Evolutionary conservation across 2,888 invertebrate species (phyloP), one percentile per base, ranked within the genome.

Genomic region (Tachystola acroxantha): DNA sequence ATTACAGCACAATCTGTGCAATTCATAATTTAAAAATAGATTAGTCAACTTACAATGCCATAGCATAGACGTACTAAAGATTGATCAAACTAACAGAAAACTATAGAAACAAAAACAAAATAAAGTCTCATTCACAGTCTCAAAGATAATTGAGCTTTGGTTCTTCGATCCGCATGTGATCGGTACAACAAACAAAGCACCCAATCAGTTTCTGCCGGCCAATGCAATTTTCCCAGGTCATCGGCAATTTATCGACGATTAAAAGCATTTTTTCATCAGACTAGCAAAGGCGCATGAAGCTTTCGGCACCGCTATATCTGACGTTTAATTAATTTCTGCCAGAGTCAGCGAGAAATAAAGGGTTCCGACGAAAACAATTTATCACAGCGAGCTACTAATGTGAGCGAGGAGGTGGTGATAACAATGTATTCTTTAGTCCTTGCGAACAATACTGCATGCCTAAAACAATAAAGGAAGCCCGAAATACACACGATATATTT

Each of bases 291-390:
- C 28, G 27, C 28, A 28, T 28, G 34, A 14, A 20, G 34, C 34
- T 19, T 20, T 34, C 16, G 13, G 29, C 7, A 35, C 38, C 28
- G 19, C 40, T 34, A 42, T 38, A 40, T 42, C 43, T 42, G 40
- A 42, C 44, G 42, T 46, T 50, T 48, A 50, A 53, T 53, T 53
- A 53, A 50, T 50, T 53, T 43, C 46, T 42, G 48, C 45, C 42
- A 37, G 40, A 46, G 36, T 46, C 40, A 46, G 43, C 41, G 26
- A 38, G 12, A 33, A 42, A 43, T 42, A 48, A 32, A 26, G 42
- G 47, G 46, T 42, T 41, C 24, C 33, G 39, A 42, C 43, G 36
- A 42, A 42, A 46, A 46, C 46, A 47, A 48, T 48, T 46, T 41
- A 48, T 48, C 48, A 48, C 36, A 31, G 34, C 38, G 39, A 28